phyloP scores from a whole-genome alignment of 2,797 vertebrate genomes.

The Epinephelus malabaricus region DNA sequence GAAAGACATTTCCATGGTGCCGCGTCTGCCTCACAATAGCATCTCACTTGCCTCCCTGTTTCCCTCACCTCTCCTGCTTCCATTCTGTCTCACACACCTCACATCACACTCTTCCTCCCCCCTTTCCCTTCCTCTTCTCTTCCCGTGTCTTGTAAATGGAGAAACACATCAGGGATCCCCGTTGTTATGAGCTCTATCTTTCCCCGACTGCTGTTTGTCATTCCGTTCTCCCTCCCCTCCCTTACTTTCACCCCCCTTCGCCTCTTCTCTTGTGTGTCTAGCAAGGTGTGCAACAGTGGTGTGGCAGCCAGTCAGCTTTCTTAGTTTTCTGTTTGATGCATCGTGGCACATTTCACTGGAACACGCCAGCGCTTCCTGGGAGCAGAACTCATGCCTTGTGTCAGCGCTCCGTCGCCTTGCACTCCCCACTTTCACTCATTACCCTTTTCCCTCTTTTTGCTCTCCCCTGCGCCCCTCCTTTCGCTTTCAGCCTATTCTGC shows the following conservation, averaged over 20 bases:
- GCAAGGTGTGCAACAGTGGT: slow-evolving; percentile 51
- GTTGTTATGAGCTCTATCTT: slow-evolving; percentile 59
- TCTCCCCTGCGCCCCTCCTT: slow-evolving; percentile 43
- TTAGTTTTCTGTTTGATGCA: slow-evolving; percentile 63
- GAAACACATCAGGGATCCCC: slow-evolving; percentile 58
- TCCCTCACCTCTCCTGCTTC: slow-evolving; percentile 37
- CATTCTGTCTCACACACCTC: slow-evolving; percentile 36
- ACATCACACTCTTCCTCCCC: slow-evolving; percentile 12
- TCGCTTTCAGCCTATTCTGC: slow-evolving; percentile 63
- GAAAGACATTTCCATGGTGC: slow-evolving; percentile 59
- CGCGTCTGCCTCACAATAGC: slow-evolving; percentile 47
- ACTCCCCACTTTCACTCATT: slow-evolving; percentile 58
- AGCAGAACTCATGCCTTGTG: slow-evolving; percentile 54
- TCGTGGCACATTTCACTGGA: slow-evolving; percentile 65
- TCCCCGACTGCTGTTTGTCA: slow-evolving; percentile 45
- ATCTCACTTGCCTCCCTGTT: slow-evolving; percentile 30
- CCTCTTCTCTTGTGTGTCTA: slow-evolving; percentile 34
- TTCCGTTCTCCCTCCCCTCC: not conserved
- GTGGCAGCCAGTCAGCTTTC: slow-evolving; percentile 43
- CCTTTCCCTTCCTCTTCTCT: not conserved
- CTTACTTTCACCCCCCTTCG: not conserved
- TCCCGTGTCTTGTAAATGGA: slow-evolving; percentile 57
- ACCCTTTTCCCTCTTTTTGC: slow-evolving; percentile 51
- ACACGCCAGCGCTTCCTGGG: slow-evolving; percentile 43
- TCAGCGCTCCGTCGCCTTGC: slow-evolving; percentile 50